Conservation (phyloP, 2,797 vertebrate genomes). For the Intellagama lesueurii region DNA sequence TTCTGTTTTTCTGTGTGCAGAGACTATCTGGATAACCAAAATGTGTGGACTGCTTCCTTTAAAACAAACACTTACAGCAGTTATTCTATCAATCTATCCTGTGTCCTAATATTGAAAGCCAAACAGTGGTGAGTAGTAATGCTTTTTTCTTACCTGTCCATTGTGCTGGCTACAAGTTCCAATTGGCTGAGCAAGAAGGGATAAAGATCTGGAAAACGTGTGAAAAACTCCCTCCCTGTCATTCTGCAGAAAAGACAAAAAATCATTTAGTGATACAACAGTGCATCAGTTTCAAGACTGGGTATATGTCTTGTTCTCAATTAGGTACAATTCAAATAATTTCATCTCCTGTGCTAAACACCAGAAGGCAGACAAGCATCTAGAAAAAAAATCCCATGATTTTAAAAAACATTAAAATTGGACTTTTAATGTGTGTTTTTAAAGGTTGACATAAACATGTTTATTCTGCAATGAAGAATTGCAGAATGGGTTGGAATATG, state of each 20-base stretch:
- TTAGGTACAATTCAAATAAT: background rate
- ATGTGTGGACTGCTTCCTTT: background rate
- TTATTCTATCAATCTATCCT: background rate
- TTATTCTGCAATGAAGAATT: background rate
- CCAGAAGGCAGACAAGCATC: background rate
- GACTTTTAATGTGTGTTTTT: background rate
- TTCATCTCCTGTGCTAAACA: background rate
- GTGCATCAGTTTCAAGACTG: background rate
- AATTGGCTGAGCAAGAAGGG: constrained; percentile 93
- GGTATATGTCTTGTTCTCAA: background rate
- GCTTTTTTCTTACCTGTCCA: constrained; percentile 85
- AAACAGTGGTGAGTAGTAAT: background rate
- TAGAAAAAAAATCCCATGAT: background rate
- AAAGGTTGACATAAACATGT: background rate
- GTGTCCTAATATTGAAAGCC: background rate
- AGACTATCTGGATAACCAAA: background rate
- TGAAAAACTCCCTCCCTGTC: constrained; percentile 96
- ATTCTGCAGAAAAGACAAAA: constrained; percentile 81
- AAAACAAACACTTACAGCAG: background rate
- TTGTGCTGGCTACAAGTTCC: constrained; percentile 84
- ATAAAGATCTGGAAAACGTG: constrained; percentile 92
- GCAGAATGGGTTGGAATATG: background rate
- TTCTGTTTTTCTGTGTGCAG: background rate
- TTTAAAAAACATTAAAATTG: background rate
- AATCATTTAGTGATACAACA: constrained; percentile 28